Evolutionary conservation across 1,140 invertebrate genomes (phyloP).

Genomic region (Melanaphis sacchari): DNA sequence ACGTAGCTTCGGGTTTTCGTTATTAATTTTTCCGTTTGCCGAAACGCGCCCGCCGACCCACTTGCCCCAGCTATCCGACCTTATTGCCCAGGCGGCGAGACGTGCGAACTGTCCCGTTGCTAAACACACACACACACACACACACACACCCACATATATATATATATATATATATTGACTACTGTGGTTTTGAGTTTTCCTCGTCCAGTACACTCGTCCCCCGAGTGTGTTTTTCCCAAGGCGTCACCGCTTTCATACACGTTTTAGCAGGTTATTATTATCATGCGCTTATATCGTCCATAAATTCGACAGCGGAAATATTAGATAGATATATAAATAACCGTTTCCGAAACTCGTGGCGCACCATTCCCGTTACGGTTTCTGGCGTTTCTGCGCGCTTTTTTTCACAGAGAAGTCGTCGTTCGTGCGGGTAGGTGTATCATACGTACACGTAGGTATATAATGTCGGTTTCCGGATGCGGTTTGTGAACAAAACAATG

Average conservation of each 20-base stretch:
- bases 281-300: neutral
- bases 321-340: neutral
- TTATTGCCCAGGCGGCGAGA: neutral
- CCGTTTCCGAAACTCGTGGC: too few relatives aligned
- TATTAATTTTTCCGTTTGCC: slow-evolving; percentile 42
- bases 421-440: neutral
- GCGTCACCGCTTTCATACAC: neutral
- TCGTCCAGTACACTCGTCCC: neutral
- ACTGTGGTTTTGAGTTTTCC: neutral
- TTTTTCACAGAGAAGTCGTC: neutral
- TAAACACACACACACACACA: too few relatives aligned
- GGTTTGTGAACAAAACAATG: neutral
- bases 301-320: neutral
- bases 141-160: too few relatives aligned
- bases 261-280: neutral
- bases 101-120: neutral
- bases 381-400: neutral
- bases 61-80: neutral
- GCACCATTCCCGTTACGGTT: neutral
- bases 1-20: slow-evolving; percentile 45
- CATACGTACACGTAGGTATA: fast-evolving
- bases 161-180: neutral
- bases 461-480: neutral
- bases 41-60: neutral
- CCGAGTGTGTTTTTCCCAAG: neutral